Base-by-base conservation (phyloP, 2,113 vertebrate genomes). In the Abramis brama region DNA sequence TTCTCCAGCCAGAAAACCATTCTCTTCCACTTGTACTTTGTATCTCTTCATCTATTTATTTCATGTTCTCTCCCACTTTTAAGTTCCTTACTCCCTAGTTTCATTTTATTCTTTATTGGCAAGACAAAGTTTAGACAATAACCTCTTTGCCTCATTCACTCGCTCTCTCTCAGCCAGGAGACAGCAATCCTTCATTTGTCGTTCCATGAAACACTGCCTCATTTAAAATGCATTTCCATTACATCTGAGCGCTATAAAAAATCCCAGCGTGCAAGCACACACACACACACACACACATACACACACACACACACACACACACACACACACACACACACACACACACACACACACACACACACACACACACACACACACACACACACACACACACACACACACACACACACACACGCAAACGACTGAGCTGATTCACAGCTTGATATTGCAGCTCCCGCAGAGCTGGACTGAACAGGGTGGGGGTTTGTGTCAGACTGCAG, bases 141-240 rank as follows among this genome's bases (percentile, higher is more conserved):
- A 45, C 81, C 85, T 64, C 79, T 47, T 86, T 52, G 78, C 60
- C 79, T 33, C 62, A 80, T 82, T 79, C 74, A 43, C 59, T 83
- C 8, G 11, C 79, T 57, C 70, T 7, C 27, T 39, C 19, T 84
- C 85, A 33, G 62, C 45, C 55, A 60, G 27, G 74, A 82, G 84
- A 88, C 23, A 45, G 77, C 79, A 55, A 74, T 83, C 66, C 64
- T 52, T 66, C 55, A 8, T 66, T 74, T 73, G 39, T 30, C 6
- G 57, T 66, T 50, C 52, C 50, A 80, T 79, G 85, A 90, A 76
- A 83, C 57, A 86, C 66, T 36, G 33, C 75, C 19, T 50, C 52
- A 77, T 84, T 73, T 84, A 86, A 88, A 86, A 85, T 86, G 66
- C 75, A 79, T 88, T 75, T 86, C 68, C 64, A 79, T 87, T 73